Base-by-base conservation (phyloP, 2,888 invertebrate species). In the Drosophila demipolita region DNA sequence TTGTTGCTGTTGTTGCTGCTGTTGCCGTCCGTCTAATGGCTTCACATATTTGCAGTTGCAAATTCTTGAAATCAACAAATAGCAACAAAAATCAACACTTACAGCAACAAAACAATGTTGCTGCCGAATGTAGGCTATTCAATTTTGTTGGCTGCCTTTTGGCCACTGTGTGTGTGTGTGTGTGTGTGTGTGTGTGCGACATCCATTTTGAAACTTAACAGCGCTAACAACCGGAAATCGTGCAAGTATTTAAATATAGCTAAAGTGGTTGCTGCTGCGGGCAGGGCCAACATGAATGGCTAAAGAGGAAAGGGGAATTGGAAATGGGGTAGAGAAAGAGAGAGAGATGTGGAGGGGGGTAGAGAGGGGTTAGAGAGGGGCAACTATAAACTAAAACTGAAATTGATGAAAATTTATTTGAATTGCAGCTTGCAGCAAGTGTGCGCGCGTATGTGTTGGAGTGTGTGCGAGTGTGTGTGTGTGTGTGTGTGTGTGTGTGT, bases 211-310 rank as follows among this genome's bases (percentile, higher is more conserved):
- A 81, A 81, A 76, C 74, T 86, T 80, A 75, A 68, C 71, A 74
- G 69, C 85, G 80, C 84, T 83, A 89, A 89, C 85, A 90, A 86
- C 78, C 90, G 86, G 90, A 86, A 90, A 90, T 89, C 76, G 84
- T 83, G 76, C 89, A 87, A 90, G 87, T 89, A 89, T 90, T 86
- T 86, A 90, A 90, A 90, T 83, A 80, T 66, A 83, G 58, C 82
- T 77, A 75, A 73, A 88, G 66, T 74, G 87, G 78, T 67, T 78
- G 88, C 69, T 82, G 79, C 75, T 78, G 72, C 62, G 62, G 76
- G 72, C 73, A 59, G 32, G 35, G 26, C 23, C 29, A 38, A n/a
- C 40, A 20, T 9, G 29, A 15, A 26, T 15, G 12, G 15, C 29
- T 29, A 6, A 29, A 29, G 9, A 9, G 8, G 29, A n/a, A 15